A percentile compares a stretch with the other conserved stretches of the same genome.
These are phyloP conservation scores for Sapajus apella DNA, from an alignment of 2,113 vertebrate species.

Conservation along the genomic window DNA sequence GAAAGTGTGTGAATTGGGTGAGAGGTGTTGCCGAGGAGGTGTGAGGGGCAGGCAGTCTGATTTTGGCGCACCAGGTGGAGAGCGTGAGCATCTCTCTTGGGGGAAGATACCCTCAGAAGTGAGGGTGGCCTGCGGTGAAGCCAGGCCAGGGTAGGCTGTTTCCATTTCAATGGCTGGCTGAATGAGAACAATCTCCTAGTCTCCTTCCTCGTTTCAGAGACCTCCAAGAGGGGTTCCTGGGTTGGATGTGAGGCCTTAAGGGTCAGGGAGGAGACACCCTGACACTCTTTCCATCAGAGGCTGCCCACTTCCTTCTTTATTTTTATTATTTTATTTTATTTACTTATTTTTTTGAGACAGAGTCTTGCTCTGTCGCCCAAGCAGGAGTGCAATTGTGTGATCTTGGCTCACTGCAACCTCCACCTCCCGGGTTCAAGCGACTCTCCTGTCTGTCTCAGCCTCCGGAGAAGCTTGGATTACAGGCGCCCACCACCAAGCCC, in stretches of 20 bases:
- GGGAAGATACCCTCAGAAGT: background rate
- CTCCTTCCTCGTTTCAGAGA: fast-evolving
- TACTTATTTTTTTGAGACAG: too few relatives aligned
- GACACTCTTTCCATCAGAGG: fast-evolving
- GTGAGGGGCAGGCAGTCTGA: background rate
- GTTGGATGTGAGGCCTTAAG: too few relatives aligned
- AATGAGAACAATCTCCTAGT: background rate
- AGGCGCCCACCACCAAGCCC: too few relatives aligned
- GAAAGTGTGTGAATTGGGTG: background rate
- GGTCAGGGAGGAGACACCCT: background rate
- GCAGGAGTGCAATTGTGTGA: too few relatives aligned
- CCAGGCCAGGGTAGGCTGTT: background rate
- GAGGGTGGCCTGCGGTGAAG: background rate
- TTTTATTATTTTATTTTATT: too few relatives aligned
- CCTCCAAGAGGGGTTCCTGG: background rate
- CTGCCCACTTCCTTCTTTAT: background rate
- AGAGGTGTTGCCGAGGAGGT: background rate
- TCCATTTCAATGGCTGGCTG: background rate
- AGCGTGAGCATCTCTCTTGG: background rate
- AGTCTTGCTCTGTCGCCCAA: too few relatives aligned
- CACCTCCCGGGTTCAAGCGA: too few relatives aligned
- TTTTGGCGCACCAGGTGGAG: conserved; percentile 3
- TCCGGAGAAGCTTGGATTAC: too few relatives aligned
- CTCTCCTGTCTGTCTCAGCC: too few relatives aligned
- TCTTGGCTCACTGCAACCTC: too few relatives aligned